These are phyloP conservation scores for Temnopleurus reevesii DNA, from an alignment of 53 echinoderm and acorn worm genomes.

Conservation along the genomic window DNA sequence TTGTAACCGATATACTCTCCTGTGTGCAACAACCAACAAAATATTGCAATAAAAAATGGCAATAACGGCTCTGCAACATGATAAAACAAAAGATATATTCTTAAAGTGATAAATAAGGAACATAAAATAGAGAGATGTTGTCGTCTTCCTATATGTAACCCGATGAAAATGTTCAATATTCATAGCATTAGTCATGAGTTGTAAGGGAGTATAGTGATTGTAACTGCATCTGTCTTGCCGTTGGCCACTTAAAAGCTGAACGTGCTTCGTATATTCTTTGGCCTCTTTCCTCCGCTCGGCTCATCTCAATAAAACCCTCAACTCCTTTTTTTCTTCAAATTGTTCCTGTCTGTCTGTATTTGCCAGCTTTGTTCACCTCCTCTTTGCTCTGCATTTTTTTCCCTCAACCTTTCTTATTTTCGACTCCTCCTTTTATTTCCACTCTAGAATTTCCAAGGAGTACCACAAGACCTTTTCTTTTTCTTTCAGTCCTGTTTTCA, in stretches of 20 bases:
- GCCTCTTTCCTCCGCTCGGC: background rate
- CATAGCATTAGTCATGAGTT: slow-evolving; percentile 54
- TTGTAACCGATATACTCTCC: background rate
- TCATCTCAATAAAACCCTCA: background rate
- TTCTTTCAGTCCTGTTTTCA: background rate
- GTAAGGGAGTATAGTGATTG: slow-evolving; percentile 11
- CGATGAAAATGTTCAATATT: slow-evolving; percentile 53
- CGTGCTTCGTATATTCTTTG: slow-evolving; percentile 29
- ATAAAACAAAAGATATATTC: slow-evolving; percentile 6
- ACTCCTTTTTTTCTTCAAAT: background rate
- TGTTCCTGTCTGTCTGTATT: too few relatives aligned
- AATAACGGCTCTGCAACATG: background rate
- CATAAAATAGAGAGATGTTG: background rate
- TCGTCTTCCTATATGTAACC: background rate
- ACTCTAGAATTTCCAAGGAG: too few relatives aligned
- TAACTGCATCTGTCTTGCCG: slow-evolving; percentile 52
- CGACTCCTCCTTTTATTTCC: background rate
- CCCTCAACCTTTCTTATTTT: background rate
- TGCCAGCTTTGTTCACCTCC: too few relatives aligned
- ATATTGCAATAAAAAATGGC: background rate
- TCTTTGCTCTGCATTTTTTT: background rate
- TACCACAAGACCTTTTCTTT: background rate
- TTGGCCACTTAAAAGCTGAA: slow-evolving; percentile 50
- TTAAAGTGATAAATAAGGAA: background rate
- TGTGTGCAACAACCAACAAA: background rate